Conservation (phyloP, 2,888 invertebrate species). For the Choreutis nemorana region DNA sequence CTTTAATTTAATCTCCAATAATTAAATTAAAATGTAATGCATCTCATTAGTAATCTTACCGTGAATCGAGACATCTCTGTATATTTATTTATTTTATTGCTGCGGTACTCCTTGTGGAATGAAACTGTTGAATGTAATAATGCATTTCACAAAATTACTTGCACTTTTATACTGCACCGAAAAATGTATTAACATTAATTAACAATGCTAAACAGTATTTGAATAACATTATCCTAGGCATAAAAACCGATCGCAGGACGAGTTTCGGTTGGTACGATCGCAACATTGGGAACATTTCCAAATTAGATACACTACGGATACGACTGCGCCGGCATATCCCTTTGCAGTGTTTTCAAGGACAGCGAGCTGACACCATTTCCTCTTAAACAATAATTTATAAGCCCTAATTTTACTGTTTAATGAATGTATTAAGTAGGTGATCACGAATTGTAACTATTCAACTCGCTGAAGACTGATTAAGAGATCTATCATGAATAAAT, state of each 20-base stretch:
- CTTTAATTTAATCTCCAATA: constrained; percentile 2
- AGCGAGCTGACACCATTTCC: constrained; percentile 1
- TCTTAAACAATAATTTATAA: no score
- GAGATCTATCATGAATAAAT: no score
- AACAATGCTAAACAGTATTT: constrained; percentile 56
- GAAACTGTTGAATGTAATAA: constrained; percentile 36
- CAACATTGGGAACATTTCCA: constrained; percentile 14
- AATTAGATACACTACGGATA: constrained; percentile 22
- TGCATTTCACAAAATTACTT: constrained; percentile 28
- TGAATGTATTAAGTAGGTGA: no score
- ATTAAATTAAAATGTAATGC: constrained; percentile 3
- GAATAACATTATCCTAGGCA: constrained; percentile 26
- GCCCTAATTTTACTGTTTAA: no score
- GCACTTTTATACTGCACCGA: constrained; percentile 56
- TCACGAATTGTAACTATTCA: no score
- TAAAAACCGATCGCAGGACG: constrained; percentile 24
- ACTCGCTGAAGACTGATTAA: no score
- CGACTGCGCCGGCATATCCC: constrained; percentile 10
- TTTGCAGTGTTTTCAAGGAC: constrained; percentile 1
- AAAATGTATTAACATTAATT: constrained; percentile 57
- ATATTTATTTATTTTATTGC: constrained; percentile 18
- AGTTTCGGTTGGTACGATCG: constrained; percentile 13
- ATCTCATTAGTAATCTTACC: constrained; percentile 34
- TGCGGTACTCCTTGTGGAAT: constrained; percentile 29
- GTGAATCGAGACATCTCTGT: constrained; percentile 49